Evolutionary conservation across 2,797 vertebrate species (phyloP).

Genomic region (Aphelocoma californica): DNA sequence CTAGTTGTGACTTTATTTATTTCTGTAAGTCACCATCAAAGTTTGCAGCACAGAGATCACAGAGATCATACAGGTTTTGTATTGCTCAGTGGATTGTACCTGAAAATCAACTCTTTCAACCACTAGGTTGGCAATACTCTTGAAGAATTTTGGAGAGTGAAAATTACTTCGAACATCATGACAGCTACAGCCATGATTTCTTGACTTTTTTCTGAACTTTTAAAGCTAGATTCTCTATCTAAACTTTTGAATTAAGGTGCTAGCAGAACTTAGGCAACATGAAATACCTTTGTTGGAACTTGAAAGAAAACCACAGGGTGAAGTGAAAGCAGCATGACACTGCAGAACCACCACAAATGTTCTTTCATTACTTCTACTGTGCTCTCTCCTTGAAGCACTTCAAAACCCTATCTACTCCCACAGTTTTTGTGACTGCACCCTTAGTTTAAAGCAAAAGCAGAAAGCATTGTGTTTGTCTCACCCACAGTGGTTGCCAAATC

Average conservation of each 20-base stretch:
- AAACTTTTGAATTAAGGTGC: not conserved
- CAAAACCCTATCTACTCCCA: not conserved
- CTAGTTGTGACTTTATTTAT: not conserved
- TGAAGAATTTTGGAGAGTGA: not conserved
- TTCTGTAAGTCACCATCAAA: not conserved
- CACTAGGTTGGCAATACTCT: not conserved
- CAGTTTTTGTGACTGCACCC: not conserved
- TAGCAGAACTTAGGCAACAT: not conserved
- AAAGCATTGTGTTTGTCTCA: not conserved
- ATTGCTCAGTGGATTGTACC: not conserved
- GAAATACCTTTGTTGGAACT: not conserved
- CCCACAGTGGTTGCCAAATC: not conserved
- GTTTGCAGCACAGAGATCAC: not conserved
- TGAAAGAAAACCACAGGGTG: not conserved
- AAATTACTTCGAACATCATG: not conserved
- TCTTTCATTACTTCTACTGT: not conserved
- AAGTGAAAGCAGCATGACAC: not conserved
- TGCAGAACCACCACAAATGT: not conserved
- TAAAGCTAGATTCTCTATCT: not conserved
- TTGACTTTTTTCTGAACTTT: not conserved
- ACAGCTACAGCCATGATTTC: not conserved
- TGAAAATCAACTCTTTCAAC: not conserved
- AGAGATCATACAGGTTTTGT: not conserved
- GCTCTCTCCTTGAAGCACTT: not conserved
- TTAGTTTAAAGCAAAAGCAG: not conserved